Percentiles rank a stretch among this genome's conserved stretches.
phyloP scores from a whole-genome alignment of 2,888 invertebrate genomes.

The Sylvicola fuscatus region DNA sequence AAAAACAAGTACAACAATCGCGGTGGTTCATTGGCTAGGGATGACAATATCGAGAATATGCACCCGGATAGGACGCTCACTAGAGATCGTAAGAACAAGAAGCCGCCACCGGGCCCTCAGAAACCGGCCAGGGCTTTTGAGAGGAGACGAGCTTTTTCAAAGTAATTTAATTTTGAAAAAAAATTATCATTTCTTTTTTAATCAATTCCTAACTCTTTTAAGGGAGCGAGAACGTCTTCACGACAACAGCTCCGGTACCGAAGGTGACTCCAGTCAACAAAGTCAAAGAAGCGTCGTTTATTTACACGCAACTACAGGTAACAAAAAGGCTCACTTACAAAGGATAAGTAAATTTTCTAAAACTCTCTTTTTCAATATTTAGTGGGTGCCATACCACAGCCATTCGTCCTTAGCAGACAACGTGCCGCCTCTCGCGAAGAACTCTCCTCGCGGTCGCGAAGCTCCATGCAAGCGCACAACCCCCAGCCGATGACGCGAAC shows the following conservation, averaged over 20 bases:
- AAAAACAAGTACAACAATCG: slow-evolving; percentile 5
- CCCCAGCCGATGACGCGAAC: slow-evolving; percentile 36
- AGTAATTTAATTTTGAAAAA: slow-evolving; percentile 10
- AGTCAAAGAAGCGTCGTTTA: slow-evolving; percentile 70
- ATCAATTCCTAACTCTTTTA: not conserved
- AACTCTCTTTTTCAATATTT: no score
- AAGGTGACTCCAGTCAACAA: slow-evolving; percentile 57
- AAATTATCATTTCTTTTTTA: not conserved
- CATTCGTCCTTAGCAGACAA: slow-evolving; percentile 35
- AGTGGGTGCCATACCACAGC: slow-evolving; percentile 71
- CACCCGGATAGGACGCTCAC: not conserved
- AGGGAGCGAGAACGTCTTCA: slow-evolving; percentile 23
- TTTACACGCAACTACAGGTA: slow-evolving; percentile 53
- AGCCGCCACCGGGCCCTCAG: slow-evolving; percentile 17
- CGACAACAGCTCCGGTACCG: slow-evolving; percentile 34
- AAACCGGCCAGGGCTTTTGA: slow-evolving; percentile 24
- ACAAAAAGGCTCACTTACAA: no score
- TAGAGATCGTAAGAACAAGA: slow-evolving; percentile 3
- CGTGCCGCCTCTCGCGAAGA: slow-evolving; percentile 55
- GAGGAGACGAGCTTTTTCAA: slow-evolving; percentile 12
- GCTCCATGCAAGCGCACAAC: slow-evolving; percentile 13
- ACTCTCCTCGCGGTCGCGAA: slow-evolving; percentile 32
- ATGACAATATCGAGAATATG: slow-evolving; percentile 1
- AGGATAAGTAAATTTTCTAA: no score
- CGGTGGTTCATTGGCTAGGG: not conserved